Base-by-base conservation (phyloP, 2,888 invertebrate species). In the Maniola hyperantus region DNA sequence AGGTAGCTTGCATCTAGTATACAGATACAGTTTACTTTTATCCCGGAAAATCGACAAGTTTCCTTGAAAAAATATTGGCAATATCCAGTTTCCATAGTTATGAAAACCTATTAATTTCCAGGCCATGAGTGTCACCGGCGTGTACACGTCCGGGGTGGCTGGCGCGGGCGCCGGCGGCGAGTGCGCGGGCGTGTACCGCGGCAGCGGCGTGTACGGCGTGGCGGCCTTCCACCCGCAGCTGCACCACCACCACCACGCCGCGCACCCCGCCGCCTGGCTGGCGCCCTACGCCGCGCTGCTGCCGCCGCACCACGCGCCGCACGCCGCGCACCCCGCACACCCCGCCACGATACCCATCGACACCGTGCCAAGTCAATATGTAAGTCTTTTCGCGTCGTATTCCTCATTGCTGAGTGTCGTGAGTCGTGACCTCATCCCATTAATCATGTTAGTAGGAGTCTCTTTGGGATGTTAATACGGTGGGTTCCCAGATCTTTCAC, bases 351-450 rank as follows among this genome's bases (percentile, higher is more conserved):
- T 90, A 81, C 92, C 90, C 74, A 88, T 91, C 78, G 91, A 90
- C 76, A 87, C 90, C 64, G 91, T 90, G 83, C 89, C 90, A 83
- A 91, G 85, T 87, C 92, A 91, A 91, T 92, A 91, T 79, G 92
- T 91, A 73, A 89, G 91, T 88, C 6, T 34, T n/a, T 34, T 0
- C 1, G 6, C 6, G 5, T 13, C 0, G 1, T 42, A 26, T 26
- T 26, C 26, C 26, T 4, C 26, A 26, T 26, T 26, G 26, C 26
- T 26, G 26, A 26, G 26, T 4, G 26, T 26, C 26, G n/a, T n/a
- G n/a, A n/a, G n/a, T n/a, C n/a, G n/a, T n/a, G n/a, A 26, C 26
- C 26, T 4, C 26, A 2, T 26, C 4, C 26, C 26, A 26, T 26
- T 26, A 26, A 26, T 26, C 26, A 26, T 4, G 4, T n/a, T n/a